These are phyloP conservation scores for Etheostoma perlongum DNA, from an alignment of 2,797 vertebrate species.

Conservation along the genomic window DNA sequence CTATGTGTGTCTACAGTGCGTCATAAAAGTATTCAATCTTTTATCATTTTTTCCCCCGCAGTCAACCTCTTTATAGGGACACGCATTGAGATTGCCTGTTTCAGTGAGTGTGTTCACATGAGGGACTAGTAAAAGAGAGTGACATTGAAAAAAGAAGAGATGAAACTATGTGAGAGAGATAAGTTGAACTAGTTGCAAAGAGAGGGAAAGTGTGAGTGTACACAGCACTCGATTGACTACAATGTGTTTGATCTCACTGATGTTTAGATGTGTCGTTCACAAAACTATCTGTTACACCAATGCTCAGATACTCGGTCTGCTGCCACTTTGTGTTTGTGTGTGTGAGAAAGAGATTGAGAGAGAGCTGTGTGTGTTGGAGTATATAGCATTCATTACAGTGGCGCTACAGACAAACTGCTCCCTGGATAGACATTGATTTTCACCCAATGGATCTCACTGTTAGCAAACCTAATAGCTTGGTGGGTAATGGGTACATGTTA, in stretches of 20 bases:
- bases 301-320: slow-evolving; percentile 17
- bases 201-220: slow-evolving; percentile 18
- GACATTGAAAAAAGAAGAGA: not conserved
- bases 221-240: slow-evolving; percentile 11
- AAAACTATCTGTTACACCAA: slow-evolving; percentile 48
- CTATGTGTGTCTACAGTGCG: not conserved
- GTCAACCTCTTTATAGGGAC: not conserved
- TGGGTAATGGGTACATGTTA: slow-evolving; percentile 82
- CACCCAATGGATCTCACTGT: slow-evolving; percentile 84
- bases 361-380: slow-evolving; percentile 58
- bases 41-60: not conserved
- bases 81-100: not conserved
- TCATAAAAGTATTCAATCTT: slow-evolving; percentile 8
- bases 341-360: not conserved
- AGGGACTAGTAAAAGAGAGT: not conserved
- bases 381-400: slow-evolving; percentile 78
- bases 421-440: slow-evolving; percentile 83
- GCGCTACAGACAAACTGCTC: slow-evolving; percentile 80
- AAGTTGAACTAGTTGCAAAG: not conserved
- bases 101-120: slow-evolving; percentile 5
- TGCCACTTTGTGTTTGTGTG: slow-evolving; percentile 18
- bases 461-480: slow-evolving; percentile 83
- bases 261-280: slow-evolving; percentile 48
- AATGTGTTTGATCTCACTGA: slow-evolving; percentile 36
- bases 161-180: slow-evolving; percentile 8